A percentile compares a stretch with the other conserved stretches of the same genome.
These are phyloP conservation scores for Turritopsis rubra DNA, from an alignment of 30 jellyfish, hydroid and myxozoan genomes.

Conservation along the genomic window DNA sequence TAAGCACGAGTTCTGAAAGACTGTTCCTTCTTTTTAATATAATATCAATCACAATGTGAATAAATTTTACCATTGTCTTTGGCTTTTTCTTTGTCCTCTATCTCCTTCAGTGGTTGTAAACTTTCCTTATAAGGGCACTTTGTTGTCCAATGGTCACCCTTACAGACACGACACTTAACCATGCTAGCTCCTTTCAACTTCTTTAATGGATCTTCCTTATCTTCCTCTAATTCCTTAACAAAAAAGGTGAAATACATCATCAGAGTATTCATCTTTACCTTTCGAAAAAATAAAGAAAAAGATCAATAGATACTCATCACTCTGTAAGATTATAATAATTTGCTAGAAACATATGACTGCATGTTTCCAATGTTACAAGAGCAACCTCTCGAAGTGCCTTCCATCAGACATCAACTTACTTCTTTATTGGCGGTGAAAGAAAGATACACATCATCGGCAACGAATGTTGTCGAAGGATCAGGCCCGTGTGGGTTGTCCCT, in stretches of 20 bases:
- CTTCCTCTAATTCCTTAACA: conserved; percentile 51
- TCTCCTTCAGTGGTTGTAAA: conserved; percentile 58
- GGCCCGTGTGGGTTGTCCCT: conserved; percentile 92
- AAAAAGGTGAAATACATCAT: background rate
- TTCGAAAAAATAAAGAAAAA: no score
- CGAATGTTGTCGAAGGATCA: conserved; percentile 91
- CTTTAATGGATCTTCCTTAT: conserved; percentile 84
- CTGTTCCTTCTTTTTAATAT: no score
- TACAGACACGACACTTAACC: conserved; percentile 87
- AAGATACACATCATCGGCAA: conserved; percentile 80
- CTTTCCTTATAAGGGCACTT: conserved; percentile 94
- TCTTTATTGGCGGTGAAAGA: conserved; percentile 74
- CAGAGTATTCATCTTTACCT: background rate
- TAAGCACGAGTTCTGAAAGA: no score
- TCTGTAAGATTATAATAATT: no score
- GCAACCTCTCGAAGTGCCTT: no score
- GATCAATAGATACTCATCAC: no score
- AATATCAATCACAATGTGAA: no score
- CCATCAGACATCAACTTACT: conserved; percentile 24
- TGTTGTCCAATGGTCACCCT: conserved; percentile 97
- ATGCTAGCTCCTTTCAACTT: conserved; percentile 72
- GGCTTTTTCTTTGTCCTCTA: conserved; percentile 61
- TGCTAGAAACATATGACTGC: background rate
- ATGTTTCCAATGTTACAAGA: no score
- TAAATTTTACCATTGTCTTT: conserved; percentile 22